Percentiles rank a stretch among this genome's conserved stretches.
Evolutionary conservation across 2,113 vertebrate species (phyloP).

Genomic region (Amphiprion percula): DNA sequence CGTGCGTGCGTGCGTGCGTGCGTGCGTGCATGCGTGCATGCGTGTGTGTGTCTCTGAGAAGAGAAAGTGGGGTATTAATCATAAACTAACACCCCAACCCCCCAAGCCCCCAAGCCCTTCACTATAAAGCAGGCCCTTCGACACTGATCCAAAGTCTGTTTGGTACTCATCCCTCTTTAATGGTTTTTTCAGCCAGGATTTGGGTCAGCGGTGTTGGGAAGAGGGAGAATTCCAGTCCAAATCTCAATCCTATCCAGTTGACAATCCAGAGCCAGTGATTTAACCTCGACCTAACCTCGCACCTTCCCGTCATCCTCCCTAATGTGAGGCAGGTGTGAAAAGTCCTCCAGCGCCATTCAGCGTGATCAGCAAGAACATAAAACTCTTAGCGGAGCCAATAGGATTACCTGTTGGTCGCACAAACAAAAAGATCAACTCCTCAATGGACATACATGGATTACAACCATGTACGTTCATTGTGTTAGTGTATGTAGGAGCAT

Average conservation of each 20-base stretch:
- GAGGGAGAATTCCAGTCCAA: constrained; percentile 34
- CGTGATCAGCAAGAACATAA: constrained; percentile 61
- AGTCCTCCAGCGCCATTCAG: constrained; percentile 27
- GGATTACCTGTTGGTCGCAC: constrained; percentile 74
- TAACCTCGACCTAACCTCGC: constrained; percentile 6
- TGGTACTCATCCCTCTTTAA: constrained; percentile 66
- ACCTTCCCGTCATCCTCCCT: constrained; percentile 11
- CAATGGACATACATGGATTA: constrained; percentile 21
- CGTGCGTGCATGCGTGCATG: constrained; percentile 23
- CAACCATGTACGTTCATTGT: background rate
- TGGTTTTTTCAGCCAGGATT: constrained; percentile 55
- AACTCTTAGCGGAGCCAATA: constrained; percentile 66
- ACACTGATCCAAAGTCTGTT: constrained; percentile 71
- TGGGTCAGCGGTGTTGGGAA: constrained; percentile 61
- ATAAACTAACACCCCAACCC: constrained; percentile 52
- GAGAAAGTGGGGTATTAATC: constrained; percentile 73
- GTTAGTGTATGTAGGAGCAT: background rate
- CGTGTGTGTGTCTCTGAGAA: constrained; percentile 19
- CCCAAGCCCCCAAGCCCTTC: constrained; percentile 35
- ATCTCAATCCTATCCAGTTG: constrained; percentile 8
- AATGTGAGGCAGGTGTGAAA: constrained; percentile 40
- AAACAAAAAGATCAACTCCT: constrained; percentile 77
- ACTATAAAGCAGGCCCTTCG: constrained; percentile 48
- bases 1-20: constrained; percentile 8
- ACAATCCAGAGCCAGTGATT: background rate